Evolutionary conservation across 1,140 invertebrate genomes (phyloP), one percentile per base, ranked within the genome.

Genomic region (Aphelenchoides fujianensis): DNA sequence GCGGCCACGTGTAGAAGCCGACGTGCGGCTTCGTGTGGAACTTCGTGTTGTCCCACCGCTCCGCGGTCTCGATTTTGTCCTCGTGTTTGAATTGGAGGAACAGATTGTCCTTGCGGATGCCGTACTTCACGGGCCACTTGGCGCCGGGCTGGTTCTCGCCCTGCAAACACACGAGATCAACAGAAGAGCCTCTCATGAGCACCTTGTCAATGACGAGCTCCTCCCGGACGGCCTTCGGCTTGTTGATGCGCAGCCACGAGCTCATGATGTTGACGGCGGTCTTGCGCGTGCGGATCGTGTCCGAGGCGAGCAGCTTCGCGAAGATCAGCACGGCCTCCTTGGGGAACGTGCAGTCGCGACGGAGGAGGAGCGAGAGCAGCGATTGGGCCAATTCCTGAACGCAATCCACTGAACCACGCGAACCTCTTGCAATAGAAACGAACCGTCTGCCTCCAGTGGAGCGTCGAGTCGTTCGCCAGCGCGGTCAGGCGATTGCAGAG

Each of bases 1-100:
- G 89, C 0, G 92, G 91, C 92, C 92, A 95, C 1, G 85, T 86
- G 79, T 92, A 93, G 83, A 90, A 94, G 2, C 93, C 93, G 71
- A 88, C 85, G 76, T 88, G 88, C 16, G 88, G 87, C 75, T 91
- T 89, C 78, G 92, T 89, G 3, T 92, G 83, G 78, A 88, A 89
- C 36, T 88, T 87, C 1, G 85, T 85, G 59, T 88, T 85, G 63
- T 94, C 88, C 92, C 92, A 96, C 69, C 91, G 88, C 76, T 90
- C 87, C 23, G 88, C 85, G 31, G 87, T 30, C 86, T 83, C 0
- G 90, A 90, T 27, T 35, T 86, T 81, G 1, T 87, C 87, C 73
- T 90, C 87, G 2, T 23, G 23, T 34, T 74, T 70, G 74, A 91
- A 92, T 80, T 91, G 88, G 37, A 92, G 84, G 90, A 91, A 92